Base-by-base conservation (phyloP, 2,797 vertebrate species). In the Enteromius viviparus region DNA sequence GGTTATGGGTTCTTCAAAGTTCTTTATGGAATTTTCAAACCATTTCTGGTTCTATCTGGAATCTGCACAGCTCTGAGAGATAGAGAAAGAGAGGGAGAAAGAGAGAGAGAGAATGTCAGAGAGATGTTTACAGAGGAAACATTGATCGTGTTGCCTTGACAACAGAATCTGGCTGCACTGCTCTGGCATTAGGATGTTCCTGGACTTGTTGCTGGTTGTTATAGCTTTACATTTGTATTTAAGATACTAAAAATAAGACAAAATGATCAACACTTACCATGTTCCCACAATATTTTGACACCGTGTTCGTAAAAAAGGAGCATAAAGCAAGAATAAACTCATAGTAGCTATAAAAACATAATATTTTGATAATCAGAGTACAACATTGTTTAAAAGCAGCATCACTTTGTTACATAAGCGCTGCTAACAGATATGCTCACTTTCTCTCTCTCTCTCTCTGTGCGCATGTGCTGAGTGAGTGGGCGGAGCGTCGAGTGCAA, bases 141-240 rank as follows among this genome's bases (percentile, higher is more conserved):
- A 81, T 51, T 10, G 64, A 77, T 26, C 19, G 53, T 66, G 78
- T 81, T 85, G 65, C 84, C 84, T 71, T 85, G 84, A 81, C 84
- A 51, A 85, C 84, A 14, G 29, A 23, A 80, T 66, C 71, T 23
- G 64, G 34, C 55, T 23, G 65, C 64, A 49, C 19, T 45, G 32
- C 58, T 76, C 49, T 37, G 64, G 26, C 42, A 26, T 69, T 69
- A 19, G 29, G 64, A 40, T 80, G 58, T n/a, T 71, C 47, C 76
- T 69, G 32, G 7, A 75, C 34, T 60, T 80, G 78, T 80, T 80
- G 70, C 78, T 55, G 72, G 32, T 70, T 76, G 80, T 64, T 70
- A 60, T 80, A 69, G 26, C 42, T 53, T 40, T 8, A n/a, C 40
- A 60, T 70, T 51, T 45, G 42, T 55, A 60, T 74, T 74, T 12